Base-by-base conservation (phyloP, 2,113 vertebrate species). In the Alces alces region DNA sequence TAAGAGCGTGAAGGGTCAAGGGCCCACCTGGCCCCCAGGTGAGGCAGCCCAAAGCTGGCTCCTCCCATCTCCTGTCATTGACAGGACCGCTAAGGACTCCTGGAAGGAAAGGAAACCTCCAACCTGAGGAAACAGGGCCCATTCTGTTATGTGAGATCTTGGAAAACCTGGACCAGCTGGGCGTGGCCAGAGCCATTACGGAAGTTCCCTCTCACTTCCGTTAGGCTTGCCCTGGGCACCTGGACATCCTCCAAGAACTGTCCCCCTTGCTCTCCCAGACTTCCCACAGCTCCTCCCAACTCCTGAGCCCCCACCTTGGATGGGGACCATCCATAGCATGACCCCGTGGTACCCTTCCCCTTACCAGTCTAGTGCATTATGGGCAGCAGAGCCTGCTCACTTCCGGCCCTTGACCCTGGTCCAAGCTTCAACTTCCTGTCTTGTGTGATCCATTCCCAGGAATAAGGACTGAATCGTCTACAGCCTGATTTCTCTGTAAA, bases 171-270 rank as follows among this genome's bases (percentile, higher is more conserved):
- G 36, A 36, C 39, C 15, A 10, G 45, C 64, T 19, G 45, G 79
- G 16, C 0, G 0, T 7, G 15, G 66, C 52, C 39, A 58, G 86
- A 55, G 17, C 36, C 36, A 0, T 16, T 5, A 27, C 10, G 13
- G 21, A 64, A 11, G 54, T 23, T 30, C 45, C 57, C 61, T 60
- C 60, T 52, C 10, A 7, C 66, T 28, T 64, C 87, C 30, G 88
- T 61, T 17, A 30, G 55, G 28, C 64, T 47, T 57, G 12, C 52
- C 5, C 23, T 15, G 57, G 57, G 50, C 79, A 52, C 1, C 16
- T 47, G 19, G 55, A 10, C 17, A 12, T 25, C 39, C 27, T 70
- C 15, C 21, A 64, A 70, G 52, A 55, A 39, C 78, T 23, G 27
- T 43, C 9, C 61, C 39, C 16, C 5, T 36, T 33, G 4, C 73